phyloP scores from a whole-genome alignment of 2,888 invertebrate species.

The Spatulosminthurus flaviceps region DNA sequence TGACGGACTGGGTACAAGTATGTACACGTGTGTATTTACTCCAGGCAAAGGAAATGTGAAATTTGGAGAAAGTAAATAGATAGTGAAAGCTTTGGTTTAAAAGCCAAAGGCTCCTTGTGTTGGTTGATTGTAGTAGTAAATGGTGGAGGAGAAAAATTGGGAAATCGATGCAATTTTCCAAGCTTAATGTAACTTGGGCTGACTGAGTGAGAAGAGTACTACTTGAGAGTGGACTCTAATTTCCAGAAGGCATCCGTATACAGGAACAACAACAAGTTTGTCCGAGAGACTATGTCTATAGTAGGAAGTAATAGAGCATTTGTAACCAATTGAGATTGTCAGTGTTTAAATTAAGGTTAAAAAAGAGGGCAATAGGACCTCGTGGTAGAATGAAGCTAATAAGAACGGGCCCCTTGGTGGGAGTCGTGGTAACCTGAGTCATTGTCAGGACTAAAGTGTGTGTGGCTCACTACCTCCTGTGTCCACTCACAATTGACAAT shows the following conservation, averaged over 20 bases:
- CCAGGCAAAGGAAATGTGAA: too few relatives aligned
- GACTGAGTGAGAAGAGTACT: background rate
- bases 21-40: too few relatives aligned
- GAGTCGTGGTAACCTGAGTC: conserved; percentile 4
- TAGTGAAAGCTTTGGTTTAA: too few relatives aligned
- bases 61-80: too few relatives aligned
- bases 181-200: background rate
- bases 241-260: too few relatives aligned
- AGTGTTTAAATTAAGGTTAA: background rate
- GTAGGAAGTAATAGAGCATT: background rate
- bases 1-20: too few relatives aligned
- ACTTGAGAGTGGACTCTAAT: background rate
- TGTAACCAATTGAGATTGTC: conserved; percentile 4
- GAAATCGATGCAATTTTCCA: conserved; percentile 15
- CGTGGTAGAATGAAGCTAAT: conserved; percentile 3
- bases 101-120: too few relatives aligned
- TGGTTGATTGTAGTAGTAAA: too few relatives aligned
- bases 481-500: conserved; percentile 8
- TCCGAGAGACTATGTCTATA: background rate
- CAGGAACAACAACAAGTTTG: too few relatives aligned
- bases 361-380: background rate
- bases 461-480: background rate
- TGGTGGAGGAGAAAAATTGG: background rate
- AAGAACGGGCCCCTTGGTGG: conserved; percentile 1
- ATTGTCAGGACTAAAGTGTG: background rate